Conservation (phyloP, 2,113 vertebrate species). For the Loxodonta africana region DNA sequence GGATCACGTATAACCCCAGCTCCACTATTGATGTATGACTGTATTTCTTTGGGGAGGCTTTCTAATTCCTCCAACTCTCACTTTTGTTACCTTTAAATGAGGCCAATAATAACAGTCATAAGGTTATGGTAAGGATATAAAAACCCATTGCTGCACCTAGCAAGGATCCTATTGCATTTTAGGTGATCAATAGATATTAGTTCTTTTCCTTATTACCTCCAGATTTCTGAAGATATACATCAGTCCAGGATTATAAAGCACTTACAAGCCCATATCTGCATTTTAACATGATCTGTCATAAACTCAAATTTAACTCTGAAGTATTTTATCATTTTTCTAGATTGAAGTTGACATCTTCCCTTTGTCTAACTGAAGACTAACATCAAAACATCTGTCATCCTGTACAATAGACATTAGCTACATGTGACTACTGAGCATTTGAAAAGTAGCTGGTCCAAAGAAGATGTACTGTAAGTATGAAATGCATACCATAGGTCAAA, state of each 20-base stretch:
- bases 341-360: background rate
- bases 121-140: background rate
- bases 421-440: background rate
- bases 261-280: background rate
- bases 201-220: background rate
- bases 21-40: background rate
- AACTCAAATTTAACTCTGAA: background rate
- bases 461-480: background rate
- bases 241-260: background rate
- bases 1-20: background rate
- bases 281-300: background rate
- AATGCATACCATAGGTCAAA: background rate
- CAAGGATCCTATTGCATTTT: background rate
- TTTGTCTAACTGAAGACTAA: background rate
- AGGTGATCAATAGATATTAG: background rate
- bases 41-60: background rate
- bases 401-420: background rate
- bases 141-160: background rate
- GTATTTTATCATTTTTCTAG: background rate
- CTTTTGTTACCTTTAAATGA: background rate
- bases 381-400: background rate
- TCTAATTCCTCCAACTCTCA: background rate
- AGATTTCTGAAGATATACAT: background rate
- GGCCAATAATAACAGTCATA: background rate
- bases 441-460: background rate